A percentile compares a stretch with the other conserved stretches of the same genome.
Evolutionary conservation across 35 echinoderm and acorn worm species (phyloP).

Genomic region (Ophiothrix spiculata): DNA sequence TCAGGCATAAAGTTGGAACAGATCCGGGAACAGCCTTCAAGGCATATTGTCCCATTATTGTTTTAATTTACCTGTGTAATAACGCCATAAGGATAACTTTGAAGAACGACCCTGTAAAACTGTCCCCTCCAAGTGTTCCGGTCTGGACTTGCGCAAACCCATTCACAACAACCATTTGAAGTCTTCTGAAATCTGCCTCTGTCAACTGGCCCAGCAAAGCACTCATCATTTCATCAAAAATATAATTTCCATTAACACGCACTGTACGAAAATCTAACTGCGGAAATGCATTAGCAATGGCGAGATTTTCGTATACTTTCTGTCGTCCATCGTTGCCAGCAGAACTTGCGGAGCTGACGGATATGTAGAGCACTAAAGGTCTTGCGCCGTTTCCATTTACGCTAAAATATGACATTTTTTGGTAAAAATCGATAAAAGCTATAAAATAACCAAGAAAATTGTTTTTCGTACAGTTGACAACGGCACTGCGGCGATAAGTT

Average conservation of each 20-base stretch:
- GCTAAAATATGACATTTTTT: too few species aligned
- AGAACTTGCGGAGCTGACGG: neutral
- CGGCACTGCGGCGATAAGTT: too few species aligned
- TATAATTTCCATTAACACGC: neutral
- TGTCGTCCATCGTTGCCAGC: constrained; percentile 21
- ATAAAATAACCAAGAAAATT: too few species aligned
- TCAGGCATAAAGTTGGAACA: too few species aligned
- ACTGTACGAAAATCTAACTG: constrained; percentile 29
- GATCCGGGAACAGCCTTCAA: too few species aligned
- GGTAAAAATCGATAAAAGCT: too few species aligned
- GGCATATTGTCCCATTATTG: too few species aligned
- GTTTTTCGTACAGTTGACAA: too few species aligned
- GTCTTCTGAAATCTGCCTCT: constrained; percentile 14
- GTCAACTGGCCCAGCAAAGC: constrained; percentile 20
- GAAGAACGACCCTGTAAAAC: constrained; percentile 47
- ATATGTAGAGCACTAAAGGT: neutral
- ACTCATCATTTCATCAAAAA: constrained; percentile 53
- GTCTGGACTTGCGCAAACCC: constrained; percentile 45
- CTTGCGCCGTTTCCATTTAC: neutral
- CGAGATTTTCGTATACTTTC: constrained; percentile 36
- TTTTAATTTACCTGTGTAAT: constrained; percentile 37
- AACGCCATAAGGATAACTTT: constrained; percentile 45
- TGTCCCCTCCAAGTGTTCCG: constrained; percentile 34
- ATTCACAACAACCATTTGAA: constrained; percentile 49
- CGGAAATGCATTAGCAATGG: constrained; percentile 8